Percentiles rank a stretch among this genome's conserved stretches.
phyloP scores from a whole-genome alignment of 2,888 invertebrate genomes.

The Smittia aterrima region DNA sequence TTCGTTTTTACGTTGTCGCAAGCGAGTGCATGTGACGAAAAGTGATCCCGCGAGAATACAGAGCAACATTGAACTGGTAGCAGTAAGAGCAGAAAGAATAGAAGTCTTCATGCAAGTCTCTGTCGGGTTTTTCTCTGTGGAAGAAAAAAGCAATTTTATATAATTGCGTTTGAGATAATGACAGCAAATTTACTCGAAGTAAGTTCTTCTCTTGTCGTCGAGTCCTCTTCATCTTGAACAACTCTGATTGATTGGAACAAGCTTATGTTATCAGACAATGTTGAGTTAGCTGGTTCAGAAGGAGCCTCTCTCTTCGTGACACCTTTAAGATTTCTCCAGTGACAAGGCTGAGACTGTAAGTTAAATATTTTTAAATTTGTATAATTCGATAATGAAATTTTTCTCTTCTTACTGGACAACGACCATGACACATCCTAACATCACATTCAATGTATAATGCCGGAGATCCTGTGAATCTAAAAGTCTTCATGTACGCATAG shows the following conservation, averaged over 20 bases:
- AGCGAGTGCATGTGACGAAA: constrained; percentile 72
- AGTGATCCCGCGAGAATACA: constrained; percentile 71
- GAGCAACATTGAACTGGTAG: constrained; percentile 65
- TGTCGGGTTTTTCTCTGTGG: constrained; percentile 49
- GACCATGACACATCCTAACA: constrained; percentile 91
- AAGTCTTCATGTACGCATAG: constrained; percentile 91
- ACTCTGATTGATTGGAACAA: constrained; percentile 86
- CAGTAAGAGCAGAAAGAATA: constrained; percentile 67
- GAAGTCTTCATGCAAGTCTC: constrained; percentile 66
- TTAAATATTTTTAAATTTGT: not conserved
- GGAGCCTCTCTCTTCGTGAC: constrained; percentile 70
- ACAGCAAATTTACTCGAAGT: not conserved
- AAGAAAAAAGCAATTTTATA: not conserved
- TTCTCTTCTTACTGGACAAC: constrained; percentile 75
- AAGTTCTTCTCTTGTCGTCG: not conserved
- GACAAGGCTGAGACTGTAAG: constrained; percentile 84
- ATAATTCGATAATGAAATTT: not conserved
- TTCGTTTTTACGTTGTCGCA: constrained; percentile 60
- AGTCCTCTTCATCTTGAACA: constrained; percentile 63
- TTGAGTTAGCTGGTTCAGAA: constrained; percentile 51
- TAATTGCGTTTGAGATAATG: not conserved
- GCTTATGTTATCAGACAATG: constrained; percentile 82
- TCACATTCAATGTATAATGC: constrained; percentile 93
- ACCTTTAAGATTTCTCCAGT: constrained; percentile 86
- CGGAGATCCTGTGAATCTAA: constrained; percentile 86